A percentile compares a stretch with the other conserved stretches of the same genome.
Conservation (phyloP, 2,113 vertebrate genomes). For the Australoheros scitulus region DNA sequence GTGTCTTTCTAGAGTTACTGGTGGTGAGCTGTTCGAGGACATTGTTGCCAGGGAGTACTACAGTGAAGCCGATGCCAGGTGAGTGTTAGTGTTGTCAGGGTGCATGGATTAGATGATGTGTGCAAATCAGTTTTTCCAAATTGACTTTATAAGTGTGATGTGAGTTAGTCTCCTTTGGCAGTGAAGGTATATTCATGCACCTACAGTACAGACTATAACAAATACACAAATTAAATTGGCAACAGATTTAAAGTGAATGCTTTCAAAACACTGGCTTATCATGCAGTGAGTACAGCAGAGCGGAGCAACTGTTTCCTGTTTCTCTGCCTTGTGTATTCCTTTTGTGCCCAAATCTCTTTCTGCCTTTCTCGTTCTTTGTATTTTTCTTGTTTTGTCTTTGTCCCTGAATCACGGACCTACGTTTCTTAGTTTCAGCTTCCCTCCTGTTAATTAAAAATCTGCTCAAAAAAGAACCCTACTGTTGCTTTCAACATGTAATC, state of each 20-base stretch:
- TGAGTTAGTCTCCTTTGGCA: background rate
- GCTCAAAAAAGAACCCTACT: slow-evolving; percentile 11
- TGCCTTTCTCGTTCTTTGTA: background rate
- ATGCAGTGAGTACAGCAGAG: background rate
- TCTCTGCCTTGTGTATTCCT: slow-evolving; percentile 27
- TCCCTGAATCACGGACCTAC: background rate
- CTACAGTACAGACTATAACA: background rate
- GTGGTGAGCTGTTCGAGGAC: slow-evolving; percentile 92
- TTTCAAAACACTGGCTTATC: background rate
- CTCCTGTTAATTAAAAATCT: background rate
- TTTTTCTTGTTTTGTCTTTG: background rate
- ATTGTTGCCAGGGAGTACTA: slow-evolving; percentile 95
- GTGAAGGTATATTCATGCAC: slow-evolving; percentile 18
- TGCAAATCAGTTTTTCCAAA: background rate
- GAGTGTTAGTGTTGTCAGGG: slow-evolving; percentile 56
- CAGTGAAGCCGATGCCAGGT: slow-evolving; percentile 95
- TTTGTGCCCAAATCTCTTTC: slow-evolving; percentile 7
- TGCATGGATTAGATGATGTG: background rate
- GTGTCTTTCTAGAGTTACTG: slow-evolving; percentile 83
- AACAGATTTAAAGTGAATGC: background rate
- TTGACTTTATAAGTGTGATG: background rate
- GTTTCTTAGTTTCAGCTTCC: background rate
- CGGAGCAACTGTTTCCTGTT: background rate
- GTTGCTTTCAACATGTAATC: background rate
- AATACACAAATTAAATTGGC: background rate